These are phyloP conservation scores for Guaruba guarouba DNA, from an alignment of 2,113 vertebrate species.

Conservation along the genomic window DNA sequence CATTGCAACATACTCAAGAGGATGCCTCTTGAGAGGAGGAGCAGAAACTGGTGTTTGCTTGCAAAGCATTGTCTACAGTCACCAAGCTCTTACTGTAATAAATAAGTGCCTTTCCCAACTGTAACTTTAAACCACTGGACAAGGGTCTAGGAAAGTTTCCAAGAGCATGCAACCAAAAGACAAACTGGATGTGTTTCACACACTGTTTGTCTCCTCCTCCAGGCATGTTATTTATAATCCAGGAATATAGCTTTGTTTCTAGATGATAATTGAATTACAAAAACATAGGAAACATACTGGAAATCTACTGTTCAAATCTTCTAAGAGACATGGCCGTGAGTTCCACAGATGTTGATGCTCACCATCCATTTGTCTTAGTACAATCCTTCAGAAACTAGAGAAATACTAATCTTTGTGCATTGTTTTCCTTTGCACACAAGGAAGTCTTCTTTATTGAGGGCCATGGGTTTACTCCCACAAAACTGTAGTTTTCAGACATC, in stretches of 20 bases:
- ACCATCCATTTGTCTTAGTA: neutral
- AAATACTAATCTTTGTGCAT: neutral
- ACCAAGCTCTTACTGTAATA: neutral
- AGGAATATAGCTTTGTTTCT: neutral
- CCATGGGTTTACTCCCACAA: neutral
- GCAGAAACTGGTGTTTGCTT: neutral
- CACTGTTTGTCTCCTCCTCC: rapidly evolving
- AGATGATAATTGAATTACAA: neutral
- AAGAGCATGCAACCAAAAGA: neutral
- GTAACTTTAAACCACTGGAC: neutral
- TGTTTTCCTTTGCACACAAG: neutral
- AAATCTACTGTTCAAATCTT: neutral
- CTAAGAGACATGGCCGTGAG: neutral
- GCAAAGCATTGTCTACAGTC: neutral
- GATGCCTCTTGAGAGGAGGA: neutral
- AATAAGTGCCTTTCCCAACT: neutral
- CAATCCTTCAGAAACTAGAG: neutral
- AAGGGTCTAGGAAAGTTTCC: neutral
- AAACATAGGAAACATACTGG: neutral
- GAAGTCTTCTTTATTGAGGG: neutral
- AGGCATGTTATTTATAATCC: neutral
- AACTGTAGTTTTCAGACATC: neutral
- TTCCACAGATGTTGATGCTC: neutral
- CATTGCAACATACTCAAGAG: neutral
- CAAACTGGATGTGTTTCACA: neutral